phyloP scores from a whole-genome alignment of 2,797 vertebrate species.

The Acropternis orthonyx region DNA sequence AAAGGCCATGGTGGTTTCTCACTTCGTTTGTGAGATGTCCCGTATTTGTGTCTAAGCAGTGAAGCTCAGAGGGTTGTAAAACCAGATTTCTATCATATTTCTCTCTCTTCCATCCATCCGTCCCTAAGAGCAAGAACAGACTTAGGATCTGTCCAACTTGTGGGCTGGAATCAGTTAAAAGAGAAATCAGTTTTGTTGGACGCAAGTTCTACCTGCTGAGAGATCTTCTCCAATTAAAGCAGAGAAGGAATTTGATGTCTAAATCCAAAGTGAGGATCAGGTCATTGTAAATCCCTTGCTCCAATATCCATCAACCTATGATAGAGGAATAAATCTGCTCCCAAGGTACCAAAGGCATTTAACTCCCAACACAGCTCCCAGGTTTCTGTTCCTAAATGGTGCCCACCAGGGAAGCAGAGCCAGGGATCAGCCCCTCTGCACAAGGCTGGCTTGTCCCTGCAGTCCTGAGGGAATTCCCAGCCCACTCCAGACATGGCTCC shows the following conservation, averaged over 20 bases:
- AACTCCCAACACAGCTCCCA: accelerated
- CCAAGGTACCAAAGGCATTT: not conserved
- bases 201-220: not conserved
- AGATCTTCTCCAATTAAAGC: not conserved
- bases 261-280: not conserved
- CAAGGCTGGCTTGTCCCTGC: too few relatives aligned
- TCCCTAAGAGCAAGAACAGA: not conserved
- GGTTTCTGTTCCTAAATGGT: not conserved
- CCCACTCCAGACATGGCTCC: too few relatives aligned
- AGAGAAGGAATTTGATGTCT: not conserved
- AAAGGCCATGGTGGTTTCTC: not conserved
- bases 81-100: not conserved
- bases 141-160: not conserved
- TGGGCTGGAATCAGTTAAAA: not conserved
- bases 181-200: not conserved
- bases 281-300: accelerated
- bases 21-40: not conserved
- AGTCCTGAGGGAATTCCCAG: too few relatives aligned
- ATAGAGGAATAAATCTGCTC: not conserved
- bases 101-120: too few relatives aligned
- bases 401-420: too few relatives aligned
- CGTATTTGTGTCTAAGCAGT: not conserved
- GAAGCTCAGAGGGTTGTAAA: not conserved
- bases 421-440: too few relatives aligned
- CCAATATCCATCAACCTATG: not conserved